Evolutionary conservation across 2,888 invertebrate genomes (phyloP), one percentile per base, ranked within the genome.

Genomic region (Epistrophe eligans): DNA sequence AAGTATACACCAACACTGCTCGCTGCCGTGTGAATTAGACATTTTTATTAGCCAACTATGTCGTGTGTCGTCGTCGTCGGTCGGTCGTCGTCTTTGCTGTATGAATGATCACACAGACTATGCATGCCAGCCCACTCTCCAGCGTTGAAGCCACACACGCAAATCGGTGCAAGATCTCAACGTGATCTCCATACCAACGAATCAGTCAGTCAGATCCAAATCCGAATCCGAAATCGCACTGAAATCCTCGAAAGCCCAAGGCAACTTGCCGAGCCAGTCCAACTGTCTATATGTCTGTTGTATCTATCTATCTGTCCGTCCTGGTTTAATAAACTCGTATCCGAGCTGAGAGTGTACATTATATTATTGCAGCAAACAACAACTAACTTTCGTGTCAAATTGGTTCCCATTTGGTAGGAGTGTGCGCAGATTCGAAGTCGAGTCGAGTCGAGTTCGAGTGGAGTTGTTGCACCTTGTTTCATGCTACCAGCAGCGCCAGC

Each of bases 101-200:
- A 11, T 28, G 17, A 45, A 45, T 28, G 28, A 64, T 28, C 38
- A 32, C n/a, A 11, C 7, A 58, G 24, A 55, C 66, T 50, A 64
- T 52, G 76, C 24, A 24, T 24, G 24, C 24, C 62, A 71, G 62
- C 82, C 82, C 77, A 81, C 85, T 74, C 85, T 74, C 45, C 67
- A 58, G 64, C 35, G 50, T 67, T 70, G 40, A 55, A 70, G 15
- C 73, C 71, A 67, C 71, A 79, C 84, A 80, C 67, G 77, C 80
- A 80, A 81, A 84, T 84, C 84, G 72, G 48, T 77, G 77, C 77
- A 85, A 77, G 80, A 85, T 85, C 84, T 85, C 77, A 71, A 87
- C 85, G 85, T 87, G 85, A 87, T 82, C 79, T 74, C 74, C 82
- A 87, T 87, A 60, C 82, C 66, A 87, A 83, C 73, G 77, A 79